Percentiles rank a stretch among this genome's conserved stretches.
Conservation (phyloP, 2,888 invertebrate genomes). For the Morpho achilles region DNA sequence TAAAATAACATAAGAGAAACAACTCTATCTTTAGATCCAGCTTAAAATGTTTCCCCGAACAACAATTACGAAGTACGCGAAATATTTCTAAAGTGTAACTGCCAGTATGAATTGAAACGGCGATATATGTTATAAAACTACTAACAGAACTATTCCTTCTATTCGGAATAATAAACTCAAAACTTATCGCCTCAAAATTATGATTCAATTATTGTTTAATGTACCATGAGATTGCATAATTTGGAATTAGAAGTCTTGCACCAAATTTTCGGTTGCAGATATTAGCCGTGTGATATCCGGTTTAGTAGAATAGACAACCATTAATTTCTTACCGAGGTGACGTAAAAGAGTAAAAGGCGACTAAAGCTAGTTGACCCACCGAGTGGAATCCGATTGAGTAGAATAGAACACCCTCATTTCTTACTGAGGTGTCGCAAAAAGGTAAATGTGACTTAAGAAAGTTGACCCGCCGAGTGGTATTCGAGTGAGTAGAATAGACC, state of each 20-base stretch:
- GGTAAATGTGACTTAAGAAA: no score
- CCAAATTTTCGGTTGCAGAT: not conserved
- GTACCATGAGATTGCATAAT: not conserved
- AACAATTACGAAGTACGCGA: slow-evolving; percentile 26
- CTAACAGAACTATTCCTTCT: slow-evolving; percentile 11
- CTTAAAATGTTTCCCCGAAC: slow-evolving; percentile 22
- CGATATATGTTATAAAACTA: slow-evolving; percentile 25
- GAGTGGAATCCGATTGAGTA: no score
- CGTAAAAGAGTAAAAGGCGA: no score
- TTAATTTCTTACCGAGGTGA: no score
- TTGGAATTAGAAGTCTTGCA: not conserved
- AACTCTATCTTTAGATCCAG: slow-evolving; percentile 17
- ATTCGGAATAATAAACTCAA: slow-evolving; percentile 22
- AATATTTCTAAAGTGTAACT: slow-evolving; percentile 26
- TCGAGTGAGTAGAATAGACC: no score
- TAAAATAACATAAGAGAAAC: not conserved
- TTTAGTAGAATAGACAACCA: no score
- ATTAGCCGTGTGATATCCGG: no score
- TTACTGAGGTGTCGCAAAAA: no score
- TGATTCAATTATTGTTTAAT: slow-evolving; percentile 15
- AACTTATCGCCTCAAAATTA: slow-evolving; percentile 21
- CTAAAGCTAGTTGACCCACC: no score
- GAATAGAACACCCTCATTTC: no score
- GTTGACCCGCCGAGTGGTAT: no score
- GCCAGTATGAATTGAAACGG: slow-evolving; percentile 26